Evolutionary conservation across 2,888 invertebrate species (phyloP).

Genomic region (Vesta saturnalis): DNA sequence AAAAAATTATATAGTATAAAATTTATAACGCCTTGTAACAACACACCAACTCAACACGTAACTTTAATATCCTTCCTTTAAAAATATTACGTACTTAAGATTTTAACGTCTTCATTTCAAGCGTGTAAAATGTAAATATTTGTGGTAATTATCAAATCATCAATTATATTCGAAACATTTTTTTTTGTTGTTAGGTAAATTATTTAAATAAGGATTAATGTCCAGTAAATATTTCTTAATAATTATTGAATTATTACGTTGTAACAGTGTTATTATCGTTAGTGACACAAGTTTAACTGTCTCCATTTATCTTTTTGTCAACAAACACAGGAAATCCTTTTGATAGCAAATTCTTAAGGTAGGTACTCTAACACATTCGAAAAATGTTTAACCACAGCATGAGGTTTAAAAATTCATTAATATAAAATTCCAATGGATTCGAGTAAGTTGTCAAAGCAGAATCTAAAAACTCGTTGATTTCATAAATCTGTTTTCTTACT

Average conservation of each 20-base stretch:
- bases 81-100: neutral
- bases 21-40: neutral
- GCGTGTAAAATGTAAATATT: constrained; percentile 1
- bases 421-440: constrained; percentile 13
- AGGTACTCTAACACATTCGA: constrained; percentile 3
- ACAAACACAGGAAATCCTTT: constrained; percentile 1
- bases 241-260: constrained; percentile 1
- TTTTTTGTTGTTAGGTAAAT: too few species aligned
- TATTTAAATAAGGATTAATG: neutral
- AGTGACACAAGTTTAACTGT: neutral
- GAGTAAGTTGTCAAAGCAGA: constrained; percentile 11
- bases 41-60: neutral
- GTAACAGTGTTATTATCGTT: neutral
- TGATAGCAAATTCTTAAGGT: neutral
- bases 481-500: constrained; percentile 13
- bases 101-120: constrained; percentile 1
- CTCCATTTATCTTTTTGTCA: constrained; percentile 1
- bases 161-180: neutral
- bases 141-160: constrained; percentile 1
- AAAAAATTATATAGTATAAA: neutral
- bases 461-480: constrained; percentile 14
- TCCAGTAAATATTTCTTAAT: neutral
- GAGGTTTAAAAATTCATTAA: constrained; percentile 9
- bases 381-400: constrained; percentile 6
- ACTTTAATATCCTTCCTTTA: neutral